Evolutionary conservation across 1,140 invertebrate species (phyloP), one percentile per base, ranked within the genome.

Genomic region (Drosophila pseudoananassae): DNA sequence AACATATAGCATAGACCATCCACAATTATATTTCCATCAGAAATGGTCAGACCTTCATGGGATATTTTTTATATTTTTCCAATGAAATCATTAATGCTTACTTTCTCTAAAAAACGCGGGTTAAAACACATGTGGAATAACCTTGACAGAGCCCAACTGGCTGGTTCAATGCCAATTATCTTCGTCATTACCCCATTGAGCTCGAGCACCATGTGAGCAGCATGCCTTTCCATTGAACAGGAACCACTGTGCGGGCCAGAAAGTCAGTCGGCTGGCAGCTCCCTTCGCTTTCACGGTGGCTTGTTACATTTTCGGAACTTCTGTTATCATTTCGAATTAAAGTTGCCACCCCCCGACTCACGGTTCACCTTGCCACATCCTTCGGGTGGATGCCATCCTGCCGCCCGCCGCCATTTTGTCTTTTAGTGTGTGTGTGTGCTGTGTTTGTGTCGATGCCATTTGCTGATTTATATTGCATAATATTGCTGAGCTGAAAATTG

Each of bases 381-480:
- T n/a, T 4, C 57, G 45, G 36, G 20, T 14, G 38, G 50, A 40
- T 55, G 31, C 17, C 43, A 36, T 31, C 10, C 49, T 17, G 20
- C 27, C 20, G 23, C 46, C 51, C 33, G 10, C 9, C 51, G 52
- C 69, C 55, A 66, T 43, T 51, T 47, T 52, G 17, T 38, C 23
- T 46, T 7, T 17, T 6, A 3, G 51, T 49, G n/a, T 46, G 14
- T 38, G 15, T 64, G 47, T 51, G 54, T 56, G 59, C 57, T 36
- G 33, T 36, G 33, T 12, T 12, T 36, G 33, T 36, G 38, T 20
- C 76, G 61, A 78, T 73, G 68, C 78, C 78, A 87, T 88, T 88
- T 82, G 83, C 83, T 88, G 83, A 82, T 88, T 88, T 88, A 88
- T 88, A 88, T 88, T 76, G 78, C 83, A 88, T 72, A 87, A 87